A percentile compares a stretch with the other conserved stretches of the same genome.
These are phyloP conservation scores for Benthosema pterotum DNA, from an alignment of 2,797 vertebrate species.

Conservation along the genomic window DNA sequence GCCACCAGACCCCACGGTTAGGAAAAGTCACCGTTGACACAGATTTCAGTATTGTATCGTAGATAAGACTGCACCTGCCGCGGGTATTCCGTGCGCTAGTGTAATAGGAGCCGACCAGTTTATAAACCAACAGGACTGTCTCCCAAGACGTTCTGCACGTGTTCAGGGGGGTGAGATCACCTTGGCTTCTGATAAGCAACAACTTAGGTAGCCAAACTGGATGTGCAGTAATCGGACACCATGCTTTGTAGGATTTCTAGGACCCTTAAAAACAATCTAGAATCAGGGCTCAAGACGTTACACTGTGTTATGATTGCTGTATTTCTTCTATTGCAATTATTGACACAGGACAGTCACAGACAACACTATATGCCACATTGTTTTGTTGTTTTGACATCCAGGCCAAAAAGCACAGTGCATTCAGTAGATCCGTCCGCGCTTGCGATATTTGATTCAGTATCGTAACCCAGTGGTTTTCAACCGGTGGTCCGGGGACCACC, in stretches of 20 bases:
- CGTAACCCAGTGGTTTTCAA: too few species aligned
- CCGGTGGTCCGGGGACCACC: too few species aligned
- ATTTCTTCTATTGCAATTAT: too few species aligned
- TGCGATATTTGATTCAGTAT: too few species aligned
- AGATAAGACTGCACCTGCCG: slow-evolving; percentile 20
- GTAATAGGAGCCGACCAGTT: slow-evolving; percentile 15
- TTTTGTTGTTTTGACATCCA: background rate
- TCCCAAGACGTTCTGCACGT: slow-evolving; percentile 9
- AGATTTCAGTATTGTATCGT: slow-evolving; percentile 7
- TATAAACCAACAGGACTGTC: slow-evolving; percentile 19
- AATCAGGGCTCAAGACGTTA: background rate
- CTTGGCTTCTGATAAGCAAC: slow-evolving; percentile 25
- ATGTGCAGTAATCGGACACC: slow-evolving; percentile 39
- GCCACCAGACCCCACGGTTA: slow-evolving; percentile 4
- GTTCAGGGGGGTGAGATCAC: background rate
- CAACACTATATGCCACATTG: too few species aligned
- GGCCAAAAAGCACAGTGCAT: background rate
- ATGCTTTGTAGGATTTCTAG: background rate
- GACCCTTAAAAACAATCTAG: background rate
- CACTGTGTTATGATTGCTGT: background rate
- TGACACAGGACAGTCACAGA: background rate
- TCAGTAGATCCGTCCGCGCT: background rate
- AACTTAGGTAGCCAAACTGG: slow-evolving; percentile 38
- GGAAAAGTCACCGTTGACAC: slow-evolving; percentile 1
- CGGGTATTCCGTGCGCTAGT: slow-evolving; percentile 11